These are phyloP conservation scores for Grus americana DNA, from an alignment of 2,113 vertebrate species.

Conservation along the genomic window DNA sequence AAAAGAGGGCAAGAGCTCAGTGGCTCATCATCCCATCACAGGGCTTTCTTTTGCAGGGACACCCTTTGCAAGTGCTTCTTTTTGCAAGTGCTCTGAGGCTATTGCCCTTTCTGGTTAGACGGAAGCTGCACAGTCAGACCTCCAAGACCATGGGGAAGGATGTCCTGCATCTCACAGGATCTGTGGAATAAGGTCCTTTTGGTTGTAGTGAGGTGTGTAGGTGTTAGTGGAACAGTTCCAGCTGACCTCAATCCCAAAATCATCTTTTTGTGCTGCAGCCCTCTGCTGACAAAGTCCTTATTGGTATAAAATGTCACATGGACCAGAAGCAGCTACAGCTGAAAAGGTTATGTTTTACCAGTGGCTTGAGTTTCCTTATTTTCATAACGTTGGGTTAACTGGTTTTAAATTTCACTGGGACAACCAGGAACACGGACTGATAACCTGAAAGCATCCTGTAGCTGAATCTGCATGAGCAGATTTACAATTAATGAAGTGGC, in stretches of 20 bases:
- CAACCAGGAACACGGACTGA: background rate
- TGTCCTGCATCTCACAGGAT: background rate
- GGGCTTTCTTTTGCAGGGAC: background rate
- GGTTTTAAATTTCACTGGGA: background rate
- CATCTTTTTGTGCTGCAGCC: background rate
- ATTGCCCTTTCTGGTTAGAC: background rate
- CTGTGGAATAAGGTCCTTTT: background rate
- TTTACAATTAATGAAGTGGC: background rate
- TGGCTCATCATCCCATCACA: background rate
- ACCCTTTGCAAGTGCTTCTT: background rate
- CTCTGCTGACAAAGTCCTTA: background rate
- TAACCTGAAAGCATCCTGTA: background rate
- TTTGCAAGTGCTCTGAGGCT: background rate
- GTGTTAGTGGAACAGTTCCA: background rate
- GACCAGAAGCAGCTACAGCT: background rate
- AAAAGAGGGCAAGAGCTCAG: background rate
- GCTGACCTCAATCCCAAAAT: background rate
- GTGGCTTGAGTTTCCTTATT: background rate
- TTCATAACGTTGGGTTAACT: background rate
- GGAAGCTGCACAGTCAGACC: background rate
- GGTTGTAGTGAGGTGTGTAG: background rate
- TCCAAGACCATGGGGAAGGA: background rate
- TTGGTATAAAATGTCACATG: background rate
- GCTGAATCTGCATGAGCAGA: background rate
- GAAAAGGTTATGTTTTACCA: conserved; percentile 1